Conservation (phyloP, 2,113 vertebrate species). For the Rhadina sibilatrix region DNA sequence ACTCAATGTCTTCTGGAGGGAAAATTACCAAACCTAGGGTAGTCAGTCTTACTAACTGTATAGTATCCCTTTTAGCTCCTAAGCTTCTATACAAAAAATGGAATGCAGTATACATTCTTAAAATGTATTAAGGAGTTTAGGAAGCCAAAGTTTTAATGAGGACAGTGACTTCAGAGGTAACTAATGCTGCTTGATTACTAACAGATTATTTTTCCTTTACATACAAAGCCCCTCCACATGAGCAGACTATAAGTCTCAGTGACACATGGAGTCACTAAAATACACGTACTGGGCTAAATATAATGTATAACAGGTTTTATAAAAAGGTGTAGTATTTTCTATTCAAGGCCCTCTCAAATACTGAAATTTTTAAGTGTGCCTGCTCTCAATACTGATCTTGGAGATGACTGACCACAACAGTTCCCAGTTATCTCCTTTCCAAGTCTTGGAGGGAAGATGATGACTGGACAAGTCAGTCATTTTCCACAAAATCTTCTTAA, state of each 20-base stretch:
- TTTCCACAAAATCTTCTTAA: not conserved
- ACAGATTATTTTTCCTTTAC: constrained; percentile 18
- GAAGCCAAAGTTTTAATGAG: constrained; percentile 27
- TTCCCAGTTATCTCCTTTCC: not conserved
- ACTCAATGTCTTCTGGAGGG: not conserved
- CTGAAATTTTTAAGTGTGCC: not conserved
- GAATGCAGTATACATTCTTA: not conserved
- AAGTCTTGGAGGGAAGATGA: not conserved
- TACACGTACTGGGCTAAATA: not conserved
- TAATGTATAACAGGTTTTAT: not conserved
- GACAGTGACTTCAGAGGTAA: constrained; percentile 27
- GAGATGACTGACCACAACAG: not conserved
- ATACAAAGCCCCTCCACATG: not conserved
- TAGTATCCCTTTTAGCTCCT: not conserved
- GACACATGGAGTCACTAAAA: not conserved
- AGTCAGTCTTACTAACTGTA: not conserved
- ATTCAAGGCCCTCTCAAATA: not conserved
- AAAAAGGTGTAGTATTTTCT: constrained; percentile 25
- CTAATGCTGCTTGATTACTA: not conserved
- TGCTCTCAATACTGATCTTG: not conserved
- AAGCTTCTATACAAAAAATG: not conserved
- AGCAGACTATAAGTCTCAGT: not conserved
- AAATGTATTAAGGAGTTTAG: not conserved
- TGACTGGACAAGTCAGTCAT: not conserved
- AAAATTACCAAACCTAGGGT: not conserved